Percentiles rank a stretch among this genome's conserved stretches.
phyloP scores from a whole-genome alignment of 2,113 vertebrate species.

The Paradisaea rubra region DNA sequence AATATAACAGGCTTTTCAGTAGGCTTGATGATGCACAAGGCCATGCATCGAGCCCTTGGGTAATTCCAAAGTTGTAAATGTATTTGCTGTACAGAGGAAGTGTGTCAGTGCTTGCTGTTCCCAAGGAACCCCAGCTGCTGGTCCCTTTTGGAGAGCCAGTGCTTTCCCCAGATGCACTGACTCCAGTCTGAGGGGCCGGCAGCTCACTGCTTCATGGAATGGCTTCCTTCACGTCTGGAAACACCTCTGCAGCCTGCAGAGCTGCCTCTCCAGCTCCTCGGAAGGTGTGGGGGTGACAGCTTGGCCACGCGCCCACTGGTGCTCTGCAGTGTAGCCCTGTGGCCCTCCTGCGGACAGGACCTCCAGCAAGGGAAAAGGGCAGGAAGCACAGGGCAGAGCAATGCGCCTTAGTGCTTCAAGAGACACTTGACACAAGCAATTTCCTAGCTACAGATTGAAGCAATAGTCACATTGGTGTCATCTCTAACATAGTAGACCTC shows the following conservation, averaged over 20 bases:
- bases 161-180: not conserved
- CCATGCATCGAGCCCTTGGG: not conserved
- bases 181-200: not conserved
- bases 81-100: conserved; percentile 49
- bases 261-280: not conserved
- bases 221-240: not conserved
- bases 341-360: not conserved
- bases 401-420: not conserved
- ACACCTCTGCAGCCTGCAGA: not conserved
- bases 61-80: conserved; percentile 50
- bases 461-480: not conserved
- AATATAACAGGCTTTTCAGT: conserved; percentile 10
- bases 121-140: not conserved
- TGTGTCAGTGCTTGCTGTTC: not conserved
- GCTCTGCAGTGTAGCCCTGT: fast-evolving
- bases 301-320: not conserved
- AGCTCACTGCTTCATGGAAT: not conserved
- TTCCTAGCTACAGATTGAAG: not conserved
- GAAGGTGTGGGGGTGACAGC: not conserved
- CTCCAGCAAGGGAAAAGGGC: not conserved
- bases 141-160: not conserved
- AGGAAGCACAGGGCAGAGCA: not conserved
- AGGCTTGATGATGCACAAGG: not conserved
- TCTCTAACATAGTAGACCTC: not conserved
- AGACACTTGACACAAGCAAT: not conserved